Evolutionary conservation across 2,888 invertebrate species (phyloP).

Genomic region (Phengaris arion): DNA sequence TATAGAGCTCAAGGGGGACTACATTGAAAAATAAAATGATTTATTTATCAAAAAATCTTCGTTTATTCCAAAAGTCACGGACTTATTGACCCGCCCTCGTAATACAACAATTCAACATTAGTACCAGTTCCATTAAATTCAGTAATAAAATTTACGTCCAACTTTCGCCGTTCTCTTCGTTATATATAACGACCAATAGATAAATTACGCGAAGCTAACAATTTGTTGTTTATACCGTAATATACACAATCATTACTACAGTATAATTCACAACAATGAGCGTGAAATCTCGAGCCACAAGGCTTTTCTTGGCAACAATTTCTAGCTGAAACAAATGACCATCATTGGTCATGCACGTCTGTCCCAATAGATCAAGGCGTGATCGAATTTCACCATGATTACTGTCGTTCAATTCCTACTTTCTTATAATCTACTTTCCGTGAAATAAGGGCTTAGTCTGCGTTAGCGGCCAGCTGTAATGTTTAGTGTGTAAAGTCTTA

Average conservation of each 20-base stretch:
- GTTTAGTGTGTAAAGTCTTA: too few relatives aligned
- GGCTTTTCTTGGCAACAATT: slow-evolving; percentile 38
- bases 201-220: slow-evolving; percentile 9
- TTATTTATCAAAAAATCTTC: too few relatives aligned
- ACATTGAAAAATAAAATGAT: too few relatives aligned
- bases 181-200: slow-evolving; percentile 4
- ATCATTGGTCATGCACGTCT: slow-evolving; percentile 54
- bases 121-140: background rate
- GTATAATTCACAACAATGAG: slow-evolving; percentile 14
- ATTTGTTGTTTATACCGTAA: slow-evolving; percentile 10
- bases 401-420: slow-evolving; percentile 32
- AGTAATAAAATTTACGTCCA: background rate
- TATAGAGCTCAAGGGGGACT: too few relatives aligned
- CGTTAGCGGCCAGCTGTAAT: background rate
- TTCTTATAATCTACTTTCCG: slow-evolving; percentile 17
- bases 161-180: slow-evolving; percentile 23
- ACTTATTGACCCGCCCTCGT: too few relatives aligned
- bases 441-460: background rate
- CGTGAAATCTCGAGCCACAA: slow-evolving; percentile 19
- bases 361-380: slow-evolving; percentile 43
- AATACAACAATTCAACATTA: background rate
- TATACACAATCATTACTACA: slow-evolving; percentile 23
- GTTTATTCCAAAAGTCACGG: too few relatives aligned
- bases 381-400: slow-evolving; percentile 53
- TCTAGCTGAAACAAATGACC: slow-evolving; percentile 53